Evolutionary conservation across 2,888 invertebrate genomes (phyloP).

Genomic region (Fragum sueziense): DNA sequence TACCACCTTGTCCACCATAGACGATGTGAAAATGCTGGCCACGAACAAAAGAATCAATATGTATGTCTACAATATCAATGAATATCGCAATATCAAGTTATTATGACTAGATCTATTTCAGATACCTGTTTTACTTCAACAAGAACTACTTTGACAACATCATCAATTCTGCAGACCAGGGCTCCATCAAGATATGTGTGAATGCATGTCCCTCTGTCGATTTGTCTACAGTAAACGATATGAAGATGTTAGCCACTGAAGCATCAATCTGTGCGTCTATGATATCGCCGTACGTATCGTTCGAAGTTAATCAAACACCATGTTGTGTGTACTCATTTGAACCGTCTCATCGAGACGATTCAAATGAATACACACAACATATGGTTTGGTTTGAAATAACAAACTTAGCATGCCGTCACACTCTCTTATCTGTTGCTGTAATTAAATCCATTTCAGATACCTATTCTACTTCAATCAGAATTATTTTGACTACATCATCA

Average conservation of each 20-base stretch:
- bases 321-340: too few relatives aligned
- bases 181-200: constrained; percentile 92
- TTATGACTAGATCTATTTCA: too few relatives aligned
- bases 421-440: too few relatives aligned
- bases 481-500: constrained; percentile 38
- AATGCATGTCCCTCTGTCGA: constrained; percentile 89
- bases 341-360: too few relatives aligned
- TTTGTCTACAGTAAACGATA: constrained; percentile 86
- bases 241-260: constrained; percentile 89
- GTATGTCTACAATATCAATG: constrained; percentile 86
- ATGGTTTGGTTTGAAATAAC: too few relatives aligned
- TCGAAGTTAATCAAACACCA: too few relatives aligned
- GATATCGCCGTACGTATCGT: too few relatives aligned
- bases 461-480: constrained; percentile 68
- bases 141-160: constrained; percentile 46
- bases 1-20: constrained; percentile 85
- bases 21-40: constrained; percentile 89
- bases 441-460: too few relatives aligned
- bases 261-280: constrained; percentile 89
- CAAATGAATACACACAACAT: too few relatives aligned
- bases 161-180: constrained; percentile 18
- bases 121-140: constrained; percentile 70
- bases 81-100: too few relatives aligned
- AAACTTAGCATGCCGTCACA: too few relatives aligned
- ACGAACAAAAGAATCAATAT: constrained; percentile 88